Evolutionary conservation across 1,140 invertebrate species (phyloP), one percentile per base, ranked within the genome.

Genomic region (Drosophila erecta): DNA sequence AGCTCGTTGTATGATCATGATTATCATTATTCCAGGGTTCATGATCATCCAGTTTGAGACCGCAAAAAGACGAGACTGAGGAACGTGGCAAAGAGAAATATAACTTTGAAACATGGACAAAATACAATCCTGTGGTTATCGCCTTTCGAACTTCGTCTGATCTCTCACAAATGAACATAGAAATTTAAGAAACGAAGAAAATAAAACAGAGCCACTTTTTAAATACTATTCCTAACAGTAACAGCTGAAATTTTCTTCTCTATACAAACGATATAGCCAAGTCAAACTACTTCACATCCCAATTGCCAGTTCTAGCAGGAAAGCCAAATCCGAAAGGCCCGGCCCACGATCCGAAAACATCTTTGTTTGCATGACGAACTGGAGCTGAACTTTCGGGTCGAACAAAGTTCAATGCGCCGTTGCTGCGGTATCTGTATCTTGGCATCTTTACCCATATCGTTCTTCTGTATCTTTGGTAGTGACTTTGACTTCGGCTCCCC

Each of bases 341-440:
- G n/a, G n/a, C 17, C 17, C 17, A 56, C 41, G 35, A 30, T 60
- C 47, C 47, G 17, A 17, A 17, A 30, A 30, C 22, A 67, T 69
- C 41, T 64, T 59, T 50, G 56, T 86, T 81, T 80, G 59, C 40
- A 56, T 72, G 54, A 72, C 56, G 41, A 78, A 38, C 76, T 85
- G 69, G 80, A 86, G 46, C 76, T 85, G 74, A 85, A 86, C 83
- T 87, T 87, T 87, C 44, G 65, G 60, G 74, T 55, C 47, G 69
- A 60, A 70, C 83, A 86, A 86, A 86, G 81, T 86, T 86, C 81
- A 86, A 79, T 87, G 81, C 62, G 67, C 78, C 56, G 78, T 60
- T 73, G 44, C 64, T 30, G 38, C 46, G 53, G 44, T 44, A 59
- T 61, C 30, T 38, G 24, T 54, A 41, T 43, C 59, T 55, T 15